Conservation (phyloP, 1,140 invertebrate species). For the Helicoverpa zea region DNA sequence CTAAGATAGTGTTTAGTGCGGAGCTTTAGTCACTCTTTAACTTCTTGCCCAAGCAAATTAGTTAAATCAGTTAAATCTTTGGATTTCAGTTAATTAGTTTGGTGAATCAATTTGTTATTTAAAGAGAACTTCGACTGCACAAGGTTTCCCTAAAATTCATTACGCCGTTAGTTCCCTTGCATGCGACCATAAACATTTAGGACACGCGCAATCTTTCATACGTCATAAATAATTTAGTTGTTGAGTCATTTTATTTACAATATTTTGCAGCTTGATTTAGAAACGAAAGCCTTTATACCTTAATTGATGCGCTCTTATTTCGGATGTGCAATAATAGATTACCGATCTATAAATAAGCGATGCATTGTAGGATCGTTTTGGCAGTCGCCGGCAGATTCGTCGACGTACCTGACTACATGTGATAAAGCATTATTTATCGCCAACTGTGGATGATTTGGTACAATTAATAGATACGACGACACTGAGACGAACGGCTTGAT, state of each 20-base stretch:
- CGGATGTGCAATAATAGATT: constrained; percentile 1
- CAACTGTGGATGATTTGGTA: constrained; percentile 1
- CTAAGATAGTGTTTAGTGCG: not conserved
- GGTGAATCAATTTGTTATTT: too few relatives aligned
- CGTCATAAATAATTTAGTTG: not conserved
- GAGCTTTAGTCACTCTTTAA: too few relatives aligned
- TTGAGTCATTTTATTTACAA: not conserved
- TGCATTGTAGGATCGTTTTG: constrained; percentile 35
- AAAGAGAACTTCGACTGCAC: too few relatives aligned
- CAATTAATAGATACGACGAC: constrained; percentile 27
- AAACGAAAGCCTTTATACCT: constrained; percentile 17
- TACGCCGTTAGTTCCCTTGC: too few relatives aligned
- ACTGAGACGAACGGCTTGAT: constrained; percentile 9
- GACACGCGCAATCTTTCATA: not conserved
- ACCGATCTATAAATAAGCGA: not conserved
- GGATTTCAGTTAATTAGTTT: too few relatives aligned
- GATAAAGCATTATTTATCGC: constrained; percentile 35
- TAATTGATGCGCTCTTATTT: constrained; percentile 38
- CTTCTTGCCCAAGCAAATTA: too few relatives aligned
- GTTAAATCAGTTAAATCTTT: too few relatives aligned
- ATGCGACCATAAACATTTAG: too few relatives aligned
- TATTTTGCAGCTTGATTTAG: not conserved
- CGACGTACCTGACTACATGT: not conserved
- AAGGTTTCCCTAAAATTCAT: too few relatives aligned
- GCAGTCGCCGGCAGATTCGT: not conserved